phyloP scores from a whole-genome alignment of 1,140 invertebrate species.

The Gonioctena quinquepunctata region DNA sequence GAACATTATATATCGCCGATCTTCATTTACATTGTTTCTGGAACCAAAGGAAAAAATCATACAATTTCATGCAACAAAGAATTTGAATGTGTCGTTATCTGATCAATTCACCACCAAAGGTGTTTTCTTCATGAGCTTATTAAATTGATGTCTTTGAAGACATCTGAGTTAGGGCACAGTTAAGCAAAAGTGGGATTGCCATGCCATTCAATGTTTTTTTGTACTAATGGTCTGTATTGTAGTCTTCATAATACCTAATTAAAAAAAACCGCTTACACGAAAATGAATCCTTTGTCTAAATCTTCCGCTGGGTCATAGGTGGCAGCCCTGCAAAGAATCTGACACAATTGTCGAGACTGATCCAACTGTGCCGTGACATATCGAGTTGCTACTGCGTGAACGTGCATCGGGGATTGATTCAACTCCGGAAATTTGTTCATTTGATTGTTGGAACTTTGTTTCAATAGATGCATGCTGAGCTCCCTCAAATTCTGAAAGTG shows the following conservation, averaged over 20 bases:
- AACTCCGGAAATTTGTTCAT: constrained; percentile 55
- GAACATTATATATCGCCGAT: constrained; percentile 70
- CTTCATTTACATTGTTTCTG: constrained; percentile 73
- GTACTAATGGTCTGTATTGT: too few relatives aligned
- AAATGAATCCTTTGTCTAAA: constrained; percentile 73
- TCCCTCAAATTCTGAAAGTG: constrained; percentile 73
- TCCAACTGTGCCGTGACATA: constrained; percentile 80
- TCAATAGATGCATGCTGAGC: constrained; percentile 79
- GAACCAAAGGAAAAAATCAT: too few relatives aligned
- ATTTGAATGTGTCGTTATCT: too few relatives aligned
- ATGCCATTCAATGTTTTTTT: too few relatives aligned
- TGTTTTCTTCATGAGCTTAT: too few relatives aligned
- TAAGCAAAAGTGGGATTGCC: too few relatives aligned
- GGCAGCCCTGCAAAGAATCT: constrained; percentile 70
- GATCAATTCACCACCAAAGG: too few relatives aligned
- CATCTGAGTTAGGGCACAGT: too few relatives aligned
- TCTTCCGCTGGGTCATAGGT: constrained; percentile 68
- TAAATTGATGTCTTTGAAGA: too few relatives aligned
- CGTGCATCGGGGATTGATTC: constrained; percentile 69
- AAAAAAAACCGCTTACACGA: too few relatives aligned
- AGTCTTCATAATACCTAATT: too few relatives aligned
- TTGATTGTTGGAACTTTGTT: constrained; percentile 60
- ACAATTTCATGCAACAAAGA: too few relatives aligned
- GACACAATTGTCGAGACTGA: constrained; percentile 74
- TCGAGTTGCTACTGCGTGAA: constrained; percentile 79